Percentiles rank a stretch among this genome's conserved stretches.
Conservation (phyloP, 1,140 invertebrate species). For the Sipha flava region DNA sequence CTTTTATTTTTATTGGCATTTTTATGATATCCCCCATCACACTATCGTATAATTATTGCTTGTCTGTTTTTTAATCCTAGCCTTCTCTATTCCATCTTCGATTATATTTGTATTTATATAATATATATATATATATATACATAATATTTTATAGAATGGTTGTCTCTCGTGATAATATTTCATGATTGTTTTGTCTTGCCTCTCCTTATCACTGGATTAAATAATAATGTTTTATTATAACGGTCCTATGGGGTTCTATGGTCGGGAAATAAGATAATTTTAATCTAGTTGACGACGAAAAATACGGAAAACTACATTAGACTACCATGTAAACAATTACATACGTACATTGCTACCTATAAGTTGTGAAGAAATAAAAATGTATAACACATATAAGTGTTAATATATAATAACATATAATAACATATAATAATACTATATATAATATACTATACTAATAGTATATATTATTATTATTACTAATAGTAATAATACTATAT, state of each 20-base stretch:
- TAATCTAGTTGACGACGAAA: background rate
- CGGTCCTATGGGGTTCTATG: background rate
- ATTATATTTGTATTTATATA: background rate
- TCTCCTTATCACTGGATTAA: background rate
- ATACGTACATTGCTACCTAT: no score
- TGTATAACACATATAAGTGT: no score
- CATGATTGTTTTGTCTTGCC: background rate
- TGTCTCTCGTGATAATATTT: background rate
- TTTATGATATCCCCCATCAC: background rate
- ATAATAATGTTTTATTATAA: background rate
- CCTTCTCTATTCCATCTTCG: background rate
- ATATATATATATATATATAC: background rate
- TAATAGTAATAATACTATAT: no score
- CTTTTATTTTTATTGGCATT: background rate
- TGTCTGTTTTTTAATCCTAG: background rate
- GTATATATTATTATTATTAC: no score
- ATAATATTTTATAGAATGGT: background rate
- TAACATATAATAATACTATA: no score
- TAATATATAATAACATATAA: no score
- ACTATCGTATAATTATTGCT: background rate
- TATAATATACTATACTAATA: no score
- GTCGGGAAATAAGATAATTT: background rate
- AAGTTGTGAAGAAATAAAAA: no score
- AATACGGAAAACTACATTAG: background rate
- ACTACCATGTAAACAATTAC: no score